These are phyloP conservation scores for Corapipo altera DNA, from an alignment of 2,113 vertebrate species.

Conservation along the genomic window DNA sequence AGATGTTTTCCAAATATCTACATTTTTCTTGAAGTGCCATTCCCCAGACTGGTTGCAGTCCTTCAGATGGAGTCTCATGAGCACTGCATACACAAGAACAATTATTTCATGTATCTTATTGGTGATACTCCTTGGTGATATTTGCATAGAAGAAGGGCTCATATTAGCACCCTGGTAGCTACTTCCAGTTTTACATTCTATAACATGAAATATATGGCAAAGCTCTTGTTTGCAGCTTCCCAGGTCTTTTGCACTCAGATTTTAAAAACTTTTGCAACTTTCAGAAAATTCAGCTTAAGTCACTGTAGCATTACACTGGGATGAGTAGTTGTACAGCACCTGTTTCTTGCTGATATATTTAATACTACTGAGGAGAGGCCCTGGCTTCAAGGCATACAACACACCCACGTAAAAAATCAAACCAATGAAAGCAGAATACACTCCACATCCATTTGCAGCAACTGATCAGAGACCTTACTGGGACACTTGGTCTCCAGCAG, in stretches of 20 bases:
- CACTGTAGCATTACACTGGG: background rate
- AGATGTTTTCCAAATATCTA: background rate
- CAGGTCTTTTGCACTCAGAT: background rate
- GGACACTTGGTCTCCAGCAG: background rate
- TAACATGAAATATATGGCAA: background rate
- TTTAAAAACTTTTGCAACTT: background rate
- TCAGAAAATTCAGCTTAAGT: background rate
- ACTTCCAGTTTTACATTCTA: background rate
- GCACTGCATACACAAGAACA: background rate
- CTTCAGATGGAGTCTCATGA: background rate
- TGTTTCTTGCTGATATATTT: background rate
- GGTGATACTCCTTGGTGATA: background rate
- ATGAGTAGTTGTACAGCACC: background rate
- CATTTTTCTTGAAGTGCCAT: background rate
- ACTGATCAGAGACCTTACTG: background rate
- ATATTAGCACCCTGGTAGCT: background rate
- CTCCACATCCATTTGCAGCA: background rate
- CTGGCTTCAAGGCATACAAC: background rate
- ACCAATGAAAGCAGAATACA: background rate
- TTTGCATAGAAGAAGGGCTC: background rate
- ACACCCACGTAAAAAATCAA: background rate
- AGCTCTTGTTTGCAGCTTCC: background rate
- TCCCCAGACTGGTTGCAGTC: background rate
- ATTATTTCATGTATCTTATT: background rate
- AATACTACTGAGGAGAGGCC: background rate